phyloP scores from a whole-genome alignment of 2,888 invertebrate genomes.

The Automeris io region DNA sequence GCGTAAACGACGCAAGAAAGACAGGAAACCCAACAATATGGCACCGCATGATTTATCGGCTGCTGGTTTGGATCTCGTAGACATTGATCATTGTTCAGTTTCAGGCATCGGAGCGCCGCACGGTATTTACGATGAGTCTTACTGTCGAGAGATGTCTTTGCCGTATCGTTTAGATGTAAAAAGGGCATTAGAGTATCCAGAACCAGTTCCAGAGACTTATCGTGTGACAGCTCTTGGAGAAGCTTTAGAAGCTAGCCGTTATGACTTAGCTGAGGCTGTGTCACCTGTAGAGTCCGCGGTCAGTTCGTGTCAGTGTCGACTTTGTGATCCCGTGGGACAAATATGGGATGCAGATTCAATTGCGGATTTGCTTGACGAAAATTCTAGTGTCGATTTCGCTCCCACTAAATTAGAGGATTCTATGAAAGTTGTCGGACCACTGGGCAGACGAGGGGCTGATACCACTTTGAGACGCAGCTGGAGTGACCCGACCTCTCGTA shows the following conservation, averaged over 20 bases:
- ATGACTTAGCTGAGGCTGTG: constrained; percentile 60
- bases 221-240: constrained; percentile 74
- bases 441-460: constrained; percentile 56
- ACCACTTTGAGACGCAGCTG: constrained; percentile 77
- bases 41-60: constrained; percentile 61
- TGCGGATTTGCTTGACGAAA: constrained; percentile 65
- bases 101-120: constrained; percentile 49
- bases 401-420: constrained; percentile 71
- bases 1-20: constrained; percentile 92
- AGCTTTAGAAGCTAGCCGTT: constrained; percentile 67
- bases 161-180: constrained; percentile 66
- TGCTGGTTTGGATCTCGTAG: constrained; percentile 55
- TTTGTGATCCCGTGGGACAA: constrained; percentile 85
- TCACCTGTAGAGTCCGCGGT: constrained; percentile 67
- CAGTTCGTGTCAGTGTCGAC: constrained; percentile 82
- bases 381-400: constrained; percentile 65
- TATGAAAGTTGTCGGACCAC: constrained; percentile 67
- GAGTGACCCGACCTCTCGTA: constrained; percentile 78
- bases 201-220: constrained; percentile 56
- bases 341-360: constrained; percentile 85
- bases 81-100: constrained; percentile 65
- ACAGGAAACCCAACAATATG: constrained; percentile 83
- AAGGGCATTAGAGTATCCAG: constrained; percentile 61
- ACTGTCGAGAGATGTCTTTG: constrained; percentile 68
- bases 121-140: constrained; percentile 67